These are phyloP conservation scores for Oryzias celebensis DNA, from an alignment of 2,113 vertebrate species.

Conservation along the genomic window DNA sequence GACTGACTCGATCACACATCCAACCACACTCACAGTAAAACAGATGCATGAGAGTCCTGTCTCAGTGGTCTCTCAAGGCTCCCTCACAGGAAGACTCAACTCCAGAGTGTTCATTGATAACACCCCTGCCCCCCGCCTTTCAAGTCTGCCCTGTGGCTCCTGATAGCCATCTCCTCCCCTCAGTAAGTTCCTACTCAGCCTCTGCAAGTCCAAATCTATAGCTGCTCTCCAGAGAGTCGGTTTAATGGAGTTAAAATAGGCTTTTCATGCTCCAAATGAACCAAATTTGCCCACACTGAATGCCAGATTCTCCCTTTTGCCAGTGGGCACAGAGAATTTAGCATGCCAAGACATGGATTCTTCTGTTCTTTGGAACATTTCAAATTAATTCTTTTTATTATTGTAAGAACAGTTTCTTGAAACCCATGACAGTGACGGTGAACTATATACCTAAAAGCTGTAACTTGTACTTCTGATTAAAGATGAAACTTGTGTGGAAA, in stretches of 20 bases:
- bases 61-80: constrained; percentile 53
- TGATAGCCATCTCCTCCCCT: constrained; percentile 71
- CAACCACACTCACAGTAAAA: constrained; percentile 34
- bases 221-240: constrained; percentile 54
- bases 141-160: constrained; percentile 49
- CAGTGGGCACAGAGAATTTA: constrained; percentile 31
- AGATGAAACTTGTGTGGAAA: too few relatives aligned
- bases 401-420: too few relatives aligned
- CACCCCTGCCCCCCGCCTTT: constrained; percentile 25
- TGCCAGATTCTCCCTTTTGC: constrained; percentile 47
- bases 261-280: constrained; percentile 59
- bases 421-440: too few relatives aligned
- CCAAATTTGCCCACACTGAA: constrained; percentile 53
- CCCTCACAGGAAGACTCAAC: constrained; percentile 69
- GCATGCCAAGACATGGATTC: constrained; percentile 26
- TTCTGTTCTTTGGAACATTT: constrained; percentile 10
- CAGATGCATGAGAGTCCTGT: constrained; percentile 52
- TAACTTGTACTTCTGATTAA: too few relatives aligned
- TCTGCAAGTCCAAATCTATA: constrained; percentile 50
- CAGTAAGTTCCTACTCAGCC: constrained; percentile 65
- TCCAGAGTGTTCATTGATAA: constrained; percentile 51
- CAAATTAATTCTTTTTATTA: too few relatives aligned
- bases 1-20: constrained; percentile 46
- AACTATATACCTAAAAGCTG: too few relatives aligned
- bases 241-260: constrained; percentile 54